These are phyloP conservation scores for Threskiornis aethiopicus DNA, from an alignment of 2,797 vertebrate species.

Conservation along the genomic window DNA sequence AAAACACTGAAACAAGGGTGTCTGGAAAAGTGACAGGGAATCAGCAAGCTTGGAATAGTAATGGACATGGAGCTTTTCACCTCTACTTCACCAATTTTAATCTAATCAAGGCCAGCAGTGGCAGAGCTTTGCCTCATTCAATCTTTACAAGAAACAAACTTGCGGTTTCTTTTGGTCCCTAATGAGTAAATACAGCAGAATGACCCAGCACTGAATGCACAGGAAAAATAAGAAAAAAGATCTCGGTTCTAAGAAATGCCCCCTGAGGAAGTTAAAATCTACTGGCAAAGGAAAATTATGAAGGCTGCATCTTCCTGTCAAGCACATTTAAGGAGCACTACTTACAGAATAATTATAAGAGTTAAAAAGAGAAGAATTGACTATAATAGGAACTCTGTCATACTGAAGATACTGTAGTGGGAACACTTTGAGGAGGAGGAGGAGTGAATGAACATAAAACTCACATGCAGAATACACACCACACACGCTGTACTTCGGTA, in stretches of 20 bases:
- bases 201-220: background rate
- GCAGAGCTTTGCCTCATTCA: background rate
- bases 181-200: background rate
- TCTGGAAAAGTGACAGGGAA: background rate
- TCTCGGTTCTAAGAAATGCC: background rate
- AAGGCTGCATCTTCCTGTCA: conserved; percentile 5
- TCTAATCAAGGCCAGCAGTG: background rate
- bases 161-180: background rate
- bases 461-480: conserved; percentile 9
- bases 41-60: background rate
- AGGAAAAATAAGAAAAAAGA: background rate
- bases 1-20: background rate
- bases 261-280: background rate
- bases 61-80: background rate
- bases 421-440: background rate
- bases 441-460: conserved; percentile 47
- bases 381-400: conserved; percentile 38
- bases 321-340: conserved; percentile 1
- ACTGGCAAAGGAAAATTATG: background rate
- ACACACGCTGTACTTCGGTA: background rate
- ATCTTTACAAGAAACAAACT: background rate
- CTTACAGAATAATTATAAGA: conserved; percentile 22
- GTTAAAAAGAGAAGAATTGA: conserved; percentile 27
- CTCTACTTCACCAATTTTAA: background rate
- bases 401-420: background rate